Percentiles rank a stretch among this genome's conserved stretches.
Evolutionary conservation across 2,113 vertebrate genomes (phyloP).

Genomic region (Nothoprocta pentlandii): DNA sequence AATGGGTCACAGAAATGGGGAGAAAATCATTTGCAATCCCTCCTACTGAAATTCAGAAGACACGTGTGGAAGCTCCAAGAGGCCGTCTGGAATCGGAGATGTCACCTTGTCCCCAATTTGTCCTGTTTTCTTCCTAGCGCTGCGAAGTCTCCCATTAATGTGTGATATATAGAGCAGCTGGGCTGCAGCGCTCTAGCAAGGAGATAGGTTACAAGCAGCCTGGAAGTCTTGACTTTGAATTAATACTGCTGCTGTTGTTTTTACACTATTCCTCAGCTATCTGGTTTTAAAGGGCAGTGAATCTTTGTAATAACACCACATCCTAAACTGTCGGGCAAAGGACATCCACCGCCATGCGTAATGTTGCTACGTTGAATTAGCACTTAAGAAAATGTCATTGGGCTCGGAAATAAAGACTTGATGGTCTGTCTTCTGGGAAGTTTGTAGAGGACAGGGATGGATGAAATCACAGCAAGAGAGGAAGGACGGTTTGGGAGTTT

Average conservation of each 20-base stretch:
- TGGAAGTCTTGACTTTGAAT: neutral
- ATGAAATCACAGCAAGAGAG: neutral
- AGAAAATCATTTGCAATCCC: neutral
- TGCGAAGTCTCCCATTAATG: fast-evolving
- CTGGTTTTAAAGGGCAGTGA: neutral
- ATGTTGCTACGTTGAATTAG: neutral
- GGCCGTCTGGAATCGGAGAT: neutral
- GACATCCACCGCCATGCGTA: neutral
- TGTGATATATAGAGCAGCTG: neutral
- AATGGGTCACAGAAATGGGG: neutral
- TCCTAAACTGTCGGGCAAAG: neutral
- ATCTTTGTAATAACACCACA: neutral
- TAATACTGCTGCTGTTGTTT: neutral
- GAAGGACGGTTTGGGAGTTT: neutral
- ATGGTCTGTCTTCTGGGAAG: neutral
- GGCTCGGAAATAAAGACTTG: neutral
- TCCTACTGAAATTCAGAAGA: neutral
- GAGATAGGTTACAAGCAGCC: neutral
- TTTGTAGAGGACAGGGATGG: neutral
- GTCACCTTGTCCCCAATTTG: neutral
- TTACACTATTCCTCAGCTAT: neutral
- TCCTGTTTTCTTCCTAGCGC: neutral
- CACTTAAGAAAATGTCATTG: neutral
- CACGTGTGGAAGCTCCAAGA: neutral
- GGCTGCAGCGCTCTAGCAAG: neutral